Percentiles rank a stretch among this genome's conserved stretches.
Evolutionary conservation across 2,888 invertebrate species (phyloP).

Genomic region (Drosophila acutilabella): DNA sequence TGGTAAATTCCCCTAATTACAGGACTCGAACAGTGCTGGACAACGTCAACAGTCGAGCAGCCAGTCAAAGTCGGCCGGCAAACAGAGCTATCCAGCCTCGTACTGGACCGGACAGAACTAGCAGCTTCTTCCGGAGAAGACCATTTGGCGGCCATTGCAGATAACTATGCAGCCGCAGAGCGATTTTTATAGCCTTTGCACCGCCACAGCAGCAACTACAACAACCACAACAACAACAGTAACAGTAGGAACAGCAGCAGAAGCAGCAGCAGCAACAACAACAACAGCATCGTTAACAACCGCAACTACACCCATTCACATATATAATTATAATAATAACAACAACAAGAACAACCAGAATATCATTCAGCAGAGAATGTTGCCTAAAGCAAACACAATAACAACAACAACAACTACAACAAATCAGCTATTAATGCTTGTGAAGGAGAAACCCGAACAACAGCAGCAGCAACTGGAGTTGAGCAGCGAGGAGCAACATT

Average conservation of each 20-base stretch:
- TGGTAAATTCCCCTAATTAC: constrained; percentile 45
- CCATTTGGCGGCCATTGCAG: constrained; percentile 75
- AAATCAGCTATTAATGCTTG: constrained; percentile 7
- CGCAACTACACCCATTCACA: constrained; percentile 63
- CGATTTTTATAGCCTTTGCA: constrained; percentile 68
- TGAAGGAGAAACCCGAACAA: not conserved
- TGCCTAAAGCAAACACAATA: constrained; percentile 28
- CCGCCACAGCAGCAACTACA: constrained; percentile 31
- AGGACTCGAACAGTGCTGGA: constrained; percentile 86
- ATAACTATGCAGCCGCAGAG: constrained; percentile 47
- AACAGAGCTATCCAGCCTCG: constrained; percentile 85
- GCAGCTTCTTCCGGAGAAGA: constrained; percentile 80
- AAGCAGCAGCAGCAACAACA: constrained; percentile 25
- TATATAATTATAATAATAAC: constrained; percentile 45
- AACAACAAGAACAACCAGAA: constrained; percentile 5
- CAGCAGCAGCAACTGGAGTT: constrained; percentile 19
- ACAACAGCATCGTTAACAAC: constrained; percentile 31
- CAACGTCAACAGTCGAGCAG: constrained; percentile 85
- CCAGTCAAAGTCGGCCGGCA: constrained; percentile 85
- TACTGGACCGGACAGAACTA: constrained; percentile 85
- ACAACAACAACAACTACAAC: constrained; percentile 38
- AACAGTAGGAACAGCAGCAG: constrained; percentile 30
- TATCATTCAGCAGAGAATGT: constrained; percentile 29
- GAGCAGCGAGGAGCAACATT: constrained; percentile 51
- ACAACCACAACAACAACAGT: constrained; percentile 18